phyloP scores from a whole-genome alignment of 2,797 vertebrate species.

The Aulostomus chinensis region DNA sequence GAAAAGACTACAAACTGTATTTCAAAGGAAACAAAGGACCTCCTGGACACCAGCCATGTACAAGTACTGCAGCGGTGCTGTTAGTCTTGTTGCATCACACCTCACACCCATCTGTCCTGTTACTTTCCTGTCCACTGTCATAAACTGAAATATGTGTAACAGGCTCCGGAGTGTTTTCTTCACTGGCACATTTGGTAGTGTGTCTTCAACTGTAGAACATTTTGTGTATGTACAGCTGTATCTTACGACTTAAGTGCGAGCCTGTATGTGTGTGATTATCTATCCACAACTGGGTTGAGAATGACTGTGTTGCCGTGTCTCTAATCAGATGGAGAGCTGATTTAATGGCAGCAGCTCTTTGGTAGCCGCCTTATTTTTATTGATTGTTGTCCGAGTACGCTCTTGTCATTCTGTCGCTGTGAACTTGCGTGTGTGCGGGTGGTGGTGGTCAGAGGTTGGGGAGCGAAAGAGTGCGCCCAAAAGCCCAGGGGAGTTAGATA shows the following conservation, averaged over 20 bases:
- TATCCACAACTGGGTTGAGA: too few species aligned
- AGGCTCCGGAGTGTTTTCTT: too few species aligned
- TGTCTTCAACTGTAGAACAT: too few species aligned
- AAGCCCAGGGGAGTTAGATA: slow-evolving; percentile 42
- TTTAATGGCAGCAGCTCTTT: slow-evolving; percentile 47
- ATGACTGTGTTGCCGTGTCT: slow-evolving; percentile 7
- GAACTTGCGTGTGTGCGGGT: slow-evolving; percentile 13
- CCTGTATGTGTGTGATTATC: background rate
- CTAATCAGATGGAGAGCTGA: slow-evolving; percentile 44
- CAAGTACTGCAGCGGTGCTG: background rate
- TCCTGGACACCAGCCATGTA: background rate
- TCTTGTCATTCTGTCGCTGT: slow-evolving; percentile 18
- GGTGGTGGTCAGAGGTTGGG: slow-evolving; percentile 10
- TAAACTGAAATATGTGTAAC: background rate
- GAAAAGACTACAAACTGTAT: background rate
- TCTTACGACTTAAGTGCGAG: background rate
- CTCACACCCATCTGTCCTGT: too few species aligned
- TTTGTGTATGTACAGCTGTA: too few species aligned
- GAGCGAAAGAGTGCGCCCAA: slow-evolving; percentile 14
- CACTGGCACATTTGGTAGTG: too few species aligned
- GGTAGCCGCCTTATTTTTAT: slow-evolving; percentile 55
- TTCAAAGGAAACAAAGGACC: background rate
- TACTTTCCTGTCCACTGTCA: background rate
- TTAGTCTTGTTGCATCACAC: too few species aligned
- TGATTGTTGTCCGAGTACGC: slow-evolving; percentile 47